Evolutionary conservation across 2,888 invertebrate species (phyloP), one percentile per base, ranked within the genome.

Genomic region (Drosophila dives): DNA sequence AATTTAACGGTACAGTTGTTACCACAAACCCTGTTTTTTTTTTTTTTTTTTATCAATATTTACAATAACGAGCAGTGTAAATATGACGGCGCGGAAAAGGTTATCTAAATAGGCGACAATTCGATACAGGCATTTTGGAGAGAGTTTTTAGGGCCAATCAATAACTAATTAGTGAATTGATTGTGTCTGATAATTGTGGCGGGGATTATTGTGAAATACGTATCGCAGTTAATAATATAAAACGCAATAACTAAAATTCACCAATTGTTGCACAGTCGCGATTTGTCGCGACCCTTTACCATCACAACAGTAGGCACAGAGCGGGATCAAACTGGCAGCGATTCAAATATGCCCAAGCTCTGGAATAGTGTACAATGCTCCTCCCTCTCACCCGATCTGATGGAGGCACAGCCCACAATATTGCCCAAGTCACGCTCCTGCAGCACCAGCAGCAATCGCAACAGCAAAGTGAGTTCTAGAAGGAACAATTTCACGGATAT

Each of bases 391-490:
- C 89, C 91, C 7, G 92, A 92, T 76, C 73, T 86, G n/a, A 83
- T 91, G 58, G 92, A 91, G 64, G 74, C 90, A 4, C 90, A 90
- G 64, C 87, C 92, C 7, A 89, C 86, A 58, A 42, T 90, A 38
- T 49, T 90, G 38, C 71, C 90, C 23, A 90, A 86, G 53, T 29
- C 81, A 0, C 89, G 88, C 11, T 83, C 86, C 23, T 88, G 64
- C 33, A 77, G 69, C 51, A 66, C 42, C 8, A 34, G 29, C 64
- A 75, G 63, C 48, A 59, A 63, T 23, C 90, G 80, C 32, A 80
- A 74, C 38, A 84, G 81, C 65, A 91, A 91, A 81, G 92, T 91
- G 50, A 82, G 80, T 81, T 15, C 0, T 10, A 10, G 3, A 3
- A n/a, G n/a, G n/a, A n/a, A n/a, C n/a, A n/a, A n/a, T n/a, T n/a